A percentile compares a stretch with the other conserved stretches of the same genome.
These are phyloP conservation scores for Sitta europaea DNA, from an alignment of 2,113 vertebrate genomes.

Conservation along the genomic window DNA sequence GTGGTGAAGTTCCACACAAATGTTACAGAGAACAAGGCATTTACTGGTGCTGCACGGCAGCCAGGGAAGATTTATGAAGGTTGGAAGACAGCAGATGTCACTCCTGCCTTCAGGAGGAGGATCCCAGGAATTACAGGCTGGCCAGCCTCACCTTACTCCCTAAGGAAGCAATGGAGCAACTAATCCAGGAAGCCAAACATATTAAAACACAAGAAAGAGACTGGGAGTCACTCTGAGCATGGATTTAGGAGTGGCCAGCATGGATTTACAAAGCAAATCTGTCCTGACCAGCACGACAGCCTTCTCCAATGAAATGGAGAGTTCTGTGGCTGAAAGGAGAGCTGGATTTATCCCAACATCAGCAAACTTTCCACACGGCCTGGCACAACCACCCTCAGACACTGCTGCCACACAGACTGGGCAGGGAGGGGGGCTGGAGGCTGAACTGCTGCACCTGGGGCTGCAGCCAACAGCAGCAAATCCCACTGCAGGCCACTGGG, in stretches of 20 bases:
- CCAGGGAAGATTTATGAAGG: background rate
- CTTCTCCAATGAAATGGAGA: background rate
- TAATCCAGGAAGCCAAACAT: background rate
- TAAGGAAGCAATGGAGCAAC: background rate
- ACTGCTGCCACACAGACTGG: background rate
- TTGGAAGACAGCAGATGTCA: background rate
- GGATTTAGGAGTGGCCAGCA: background rate
- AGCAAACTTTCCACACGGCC: background rate
- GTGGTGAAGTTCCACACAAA: background rate
- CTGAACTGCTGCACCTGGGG: background rate
- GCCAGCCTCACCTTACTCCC: background rate
- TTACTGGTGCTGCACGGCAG: background rate
- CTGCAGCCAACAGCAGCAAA: background rate
- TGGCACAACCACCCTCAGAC: background rate
- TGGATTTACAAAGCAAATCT: background rate
- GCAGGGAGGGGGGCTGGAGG: background rate
- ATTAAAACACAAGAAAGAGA: background rate
- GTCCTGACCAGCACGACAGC: rapidly evolving
- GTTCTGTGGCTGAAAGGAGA: background rate
- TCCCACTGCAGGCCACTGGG: background rate
- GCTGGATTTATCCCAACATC: background rate
- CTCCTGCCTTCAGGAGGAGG: background rate
- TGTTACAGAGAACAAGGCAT: background rate
- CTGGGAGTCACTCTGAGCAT: background rate
- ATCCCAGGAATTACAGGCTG: background rate